These are phyloP conservation scores for Mormyrops boulengeri DNA, from an alignment of 2,797 vertebrate species.

Conservation along the genomic window DNA sequence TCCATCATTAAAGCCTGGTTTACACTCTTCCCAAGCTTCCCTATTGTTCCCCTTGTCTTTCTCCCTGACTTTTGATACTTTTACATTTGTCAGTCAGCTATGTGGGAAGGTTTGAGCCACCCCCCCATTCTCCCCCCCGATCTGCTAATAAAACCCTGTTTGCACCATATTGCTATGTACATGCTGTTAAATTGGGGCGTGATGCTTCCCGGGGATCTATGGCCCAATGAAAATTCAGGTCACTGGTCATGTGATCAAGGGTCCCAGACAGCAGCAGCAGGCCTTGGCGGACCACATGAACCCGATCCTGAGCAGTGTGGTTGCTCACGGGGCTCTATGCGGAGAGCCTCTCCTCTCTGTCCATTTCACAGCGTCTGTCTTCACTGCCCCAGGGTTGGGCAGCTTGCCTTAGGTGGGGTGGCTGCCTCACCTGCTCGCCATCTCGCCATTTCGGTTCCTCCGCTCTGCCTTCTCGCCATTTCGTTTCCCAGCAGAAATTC, in stretches of 20 bases:
- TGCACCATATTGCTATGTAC: slow-evolving; percentile 6
- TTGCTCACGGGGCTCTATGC: neutral
- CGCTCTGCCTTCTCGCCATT: neutral
- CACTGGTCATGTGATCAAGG: neutral
- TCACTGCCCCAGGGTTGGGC: neutral
- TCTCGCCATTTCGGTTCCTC: neutral
- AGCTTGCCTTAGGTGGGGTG: neutral
- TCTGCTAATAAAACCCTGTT: slow-evolving; percentile 3
- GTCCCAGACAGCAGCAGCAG: neutral
- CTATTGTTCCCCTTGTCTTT: slow-evolving; percentile 3
- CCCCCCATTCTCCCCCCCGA: neutral
- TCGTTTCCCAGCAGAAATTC: neutral
- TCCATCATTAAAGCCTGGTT: slow-evolving; percentile 6
- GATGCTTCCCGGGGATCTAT: neutral
- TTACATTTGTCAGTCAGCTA: slow-evolving; percentile 4
- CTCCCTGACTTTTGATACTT: slow-evolving; percentile 8
- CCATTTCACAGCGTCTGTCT: neutral
- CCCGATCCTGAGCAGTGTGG: neutral
- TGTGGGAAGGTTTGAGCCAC: neutral
- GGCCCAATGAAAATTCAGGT: neutral
- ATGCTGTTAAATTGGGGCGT: slow-evolving; percentile 10
- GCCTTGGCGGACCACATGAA: neutral
- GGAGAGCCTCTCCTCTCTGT: neutral
- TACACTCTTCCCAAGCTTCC: neutral
- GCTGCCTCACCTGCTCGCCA: neutral